phyloP scores from a whole-genome alignment of 1,140 invertebrate species.

The Penaeus chinensis region DNA sequence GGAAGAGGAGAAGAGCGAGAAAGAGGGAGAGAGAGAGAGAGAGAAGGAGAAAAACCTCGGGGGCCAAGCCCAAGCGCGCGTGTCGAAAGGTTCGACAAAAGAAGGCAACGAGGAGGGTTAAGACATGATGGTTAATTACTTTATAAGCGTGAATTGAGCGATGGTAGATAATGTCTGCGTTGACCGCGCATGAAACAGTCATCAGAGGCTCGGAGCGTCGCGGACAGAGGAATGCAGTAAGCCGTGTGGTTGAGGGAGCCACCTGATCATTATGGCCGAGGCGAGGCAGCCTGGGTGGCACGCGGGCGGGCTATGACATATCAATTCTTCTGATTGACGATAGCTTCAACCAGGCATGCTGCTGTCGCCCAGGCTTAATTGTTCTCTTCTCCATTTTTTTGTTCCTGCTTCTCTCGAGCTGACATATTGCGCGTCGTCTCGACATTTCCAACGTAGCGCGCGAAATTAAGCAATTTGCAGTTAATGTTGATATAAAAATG shows the following conservation, averaged over 20 bases:
- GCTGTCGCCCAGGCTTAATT: not conserved
- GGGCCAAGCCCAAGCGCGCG: conserved; percentile 4
- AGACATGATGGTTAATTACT: conserved; percentile 50
- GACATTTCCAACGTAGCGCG: too few species aligned
- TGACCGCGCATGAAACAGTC: conserved; percentile 42
- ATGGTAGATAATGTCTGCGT: conserved; percentile 54
- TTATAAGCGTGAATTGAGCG: conserved; percentile 53
- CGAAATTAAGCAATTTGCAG: too few species aligned
- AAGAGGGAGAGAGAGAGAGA: not conserved
- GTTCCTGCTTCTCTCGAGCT: not conserved
- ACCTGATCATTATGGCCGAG: conserved; percentile 26
- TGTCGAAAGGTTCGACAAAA: conserved; percentile 35
- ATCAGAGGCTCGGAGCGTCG: conserved; percentile 16
- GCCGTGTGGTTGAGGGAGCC: not conserved
- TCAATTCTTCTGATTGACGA: too few species aligned
- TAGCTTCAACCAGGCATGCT: not conserved
- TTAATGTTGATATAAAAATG: too few species aligned
- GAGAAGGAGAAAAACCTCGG: conserved; percentile 11
- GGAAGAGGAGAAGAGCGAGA: too few species aligned
- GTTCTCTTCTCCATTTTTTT: not conserved
- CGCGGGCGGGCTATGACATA: too few species aligned
- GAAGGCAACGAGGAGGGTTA: conserved; percentile 24
- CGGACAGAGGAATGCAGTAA: conserved; percentile 48
- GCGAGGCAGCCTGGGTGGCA: too few species aligned
- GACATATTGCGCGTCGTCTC: too few species aligned